Evolutionary conservation across 1,140 invertebrate genomes (phyloP).

Genomic region (Pinna nobilis): DNA sequence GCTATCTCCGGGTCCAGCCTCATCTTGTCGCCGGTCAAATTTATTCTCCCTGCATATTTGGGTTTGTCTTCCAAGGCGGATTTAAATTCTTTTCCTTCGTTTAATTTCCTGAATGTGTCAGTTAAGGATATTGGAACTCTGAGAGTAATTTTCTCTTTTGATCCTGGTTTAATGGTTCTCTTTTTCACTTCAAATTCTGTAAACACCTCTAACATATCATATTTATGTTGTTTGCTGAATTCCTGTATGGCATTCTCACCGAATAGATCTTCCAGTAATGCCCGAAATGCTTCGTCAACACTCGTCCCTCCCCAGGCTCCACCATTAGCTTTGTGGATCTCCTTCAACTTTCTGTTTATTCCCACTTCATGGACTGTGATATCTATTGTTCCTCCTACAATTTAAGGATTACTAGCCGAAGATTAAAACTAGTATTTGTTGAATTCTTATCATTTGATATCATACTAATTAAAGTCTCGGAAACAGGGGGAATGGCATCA

Average conservation of each 20-base stretch:
- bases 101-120: background rate
- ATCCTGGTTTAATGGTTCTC: background rate
- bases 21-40: conserved; percentile 16
- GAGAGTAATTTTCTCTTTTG: background rate
- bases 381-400: conserved; percentile 40
- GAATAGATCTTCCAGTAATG: conserved; percentile 18
- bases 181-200: conserved; percentile 33
- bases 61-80: background rate
- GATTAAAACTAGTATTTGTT: too few relatives aligned
- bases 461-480: too few relatives aligned
- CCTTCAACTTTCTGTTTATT: conserved; percentile 16
- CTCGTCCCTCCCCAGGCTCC: conserved; percentile 40
- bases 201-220: conserved; percentile 24
- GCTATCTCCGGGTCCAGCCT: conserved; percentile 1
- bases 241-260: conserved; percentile 17
- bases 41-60: background rate
- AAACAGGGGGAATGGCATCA: too few relatives aligned
- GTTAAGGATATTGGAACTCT: background rate
- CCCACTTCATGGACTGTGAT: conserved; percentile 31
- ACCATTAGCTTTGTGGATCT: conserved; percentile 33
- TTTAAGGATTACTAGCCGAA: too few relatives aligned
- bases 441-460: too few relatives aligned
- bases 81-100: background rate
- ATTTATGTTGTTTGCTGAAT: conserved; percentile 10
- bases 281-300: conserved; percentile 25